Conservation (phyloP, 2,113 vertebrate species). For the Naja naja region DNA sequence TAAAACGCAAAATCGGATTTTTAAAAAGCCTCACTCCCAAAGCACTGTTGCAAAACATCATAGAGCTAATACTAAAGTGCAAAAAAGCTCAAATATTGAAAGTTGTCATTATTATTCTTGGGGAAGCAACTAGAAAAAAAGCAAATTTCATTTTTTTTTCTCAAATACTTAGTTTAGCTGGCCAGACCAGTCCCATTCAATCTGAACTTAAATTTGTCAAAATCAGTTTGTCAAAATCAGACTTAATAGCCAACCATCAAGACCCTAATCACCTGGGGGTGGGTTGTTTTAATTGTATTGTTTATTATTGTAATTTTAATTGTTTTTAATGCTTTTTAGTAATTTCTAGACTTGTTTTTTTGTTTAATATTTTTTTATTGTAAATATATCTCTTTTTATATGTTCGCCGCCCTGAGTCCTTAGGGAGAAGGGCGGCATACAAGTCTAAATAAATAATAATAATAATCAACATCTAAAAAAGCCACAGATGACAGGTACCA, state of each 20-base stretch:
- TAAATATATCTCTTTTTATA: too few relatives aligned
- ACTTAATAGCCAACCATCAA: background rate
- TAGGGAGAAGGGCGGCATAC: too few relatives aligned
- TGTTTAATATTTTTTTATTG: too few relatives aligned
- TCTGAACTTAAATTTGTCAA: background rate
- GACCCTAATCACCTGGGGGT: too few relatives aligned
- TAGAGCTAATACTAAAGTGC: background rate
- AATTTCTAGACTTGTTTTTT: too few relatives aligned
- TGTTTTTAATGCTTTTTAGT: too few relatives aligned
- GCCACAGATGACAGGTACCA: background rate
- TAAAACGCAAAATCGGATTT: background rate
- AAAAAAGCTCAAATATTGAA: background rate
- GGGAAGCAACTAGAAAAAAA: background rate
- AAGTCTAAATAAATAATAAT: too few relatives aligned
- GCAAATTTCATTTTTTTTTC: background rate
- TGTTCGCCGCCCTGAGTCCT: too few relatives aligned
- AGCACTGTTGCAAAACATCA: background rate
- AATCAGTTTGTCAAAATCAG: background rate
- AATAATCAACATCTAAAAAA: background rate
- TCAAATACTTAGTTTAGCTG: background rate
- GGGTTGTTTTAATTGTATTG: too few relatives aligned
- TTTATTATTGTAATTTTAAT: too few relatives aligned
- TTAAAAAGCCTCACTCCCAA: background rate
- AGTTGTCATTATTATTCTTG: background rate
- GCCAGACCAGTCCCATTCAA: background rate